phyloP scores from a whole-genome alignment of 2,113 vertebrate genomes.

The Anolis carolinensis region DNA sequence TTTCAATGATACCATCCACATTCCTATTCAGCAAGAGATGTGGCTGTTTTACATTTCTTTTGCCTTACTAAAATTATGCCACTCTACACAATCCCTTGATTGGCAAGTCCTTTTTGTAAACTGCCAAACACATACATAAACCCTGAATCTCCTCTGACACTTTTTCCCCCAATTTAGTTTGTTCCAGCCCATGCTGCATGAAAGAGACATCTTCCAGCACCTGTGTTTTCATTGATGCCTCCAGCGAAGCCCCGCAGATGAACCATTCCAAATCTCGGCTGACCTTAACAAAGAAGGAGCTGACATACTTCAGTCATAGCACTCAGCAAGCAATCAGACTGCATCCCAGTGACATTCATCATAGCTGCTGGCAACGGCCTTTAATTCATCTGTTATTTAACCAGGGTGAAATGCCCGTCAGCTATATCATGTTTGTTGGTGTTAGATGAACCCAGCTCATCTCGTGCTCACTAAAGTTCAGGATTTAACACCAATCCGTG shows the following conservation, averaged over 20 bases:
- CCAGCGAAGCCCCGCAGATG: conserved; percentile 75
- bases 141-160: conserved; percentile 58
- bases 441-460: conserved; percentile 77
- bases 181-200: conserved; percentile 45
- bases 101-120: conserved; percentile 21
- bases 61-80: conserved; percentile 11
- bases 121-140: conserved; percentile 27
- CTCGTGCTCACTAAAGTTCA: conserved; percentile 69
- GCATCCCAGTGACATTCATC: conserved; percentile 80
- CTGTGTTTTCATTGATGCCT: conserved; percentile 70
- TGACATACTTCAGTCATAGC: conserved; percentile 77
- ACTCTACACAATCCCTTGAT: conserved; percentile 18
- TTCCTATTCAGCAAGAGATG: conserved; percentile 32
- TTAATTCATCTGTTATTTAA: conserved; percentile 83
- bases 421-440: conserved; percentile 78
- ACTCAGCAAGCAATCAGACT: conserved; percentile 71
- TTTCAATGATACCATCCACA: conserved; percentile 16
- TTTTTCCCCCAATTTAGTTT: conserved; percentile 24
- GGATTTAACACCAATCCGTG: conserved; percentile 73
- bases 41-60: not conserved
- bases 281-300: conserved; percentile 75
- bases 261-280: conserved; percentile 77
- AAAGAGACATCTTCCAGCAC: conserved; percentile 74
- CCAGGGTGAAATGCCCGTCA: conserved; percentile 73
- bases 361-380: conserved; percentile 75